Conservation (phyloP, 2,797 vertebrate genomes). For the Psittacula echo region DNA sequence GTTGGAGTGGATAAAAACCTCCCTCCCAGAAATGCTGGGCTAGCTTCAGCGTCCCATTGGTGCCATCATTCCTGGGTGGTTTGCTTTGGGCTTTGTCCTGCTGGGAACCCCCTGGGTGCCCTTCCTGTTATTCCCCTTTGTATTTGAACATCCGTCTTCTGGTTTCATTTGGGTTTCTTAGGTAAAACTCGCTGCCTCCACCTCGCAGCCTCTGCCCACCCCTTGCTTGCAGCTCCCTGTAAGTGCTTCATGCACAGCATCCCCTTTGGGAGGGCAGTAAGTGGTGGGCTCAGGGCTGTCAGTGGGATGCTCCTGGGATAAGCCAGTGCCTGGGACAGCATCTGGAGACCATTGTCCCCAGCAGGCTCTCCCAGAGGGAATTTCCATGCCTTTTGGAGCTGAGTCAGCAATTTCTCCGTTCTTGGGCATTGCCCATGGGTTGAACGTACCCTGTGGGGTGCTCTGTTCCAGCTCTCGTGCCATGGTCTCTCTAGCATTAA, state of each 20-base stretch:
- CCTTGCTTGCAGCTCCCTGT: neutral
- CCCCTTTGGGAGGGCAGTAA: accelerated
- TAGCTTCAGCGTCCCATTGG: neutral
- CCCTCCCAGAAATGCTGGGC: neutral
- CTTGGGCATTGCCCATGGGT: accelerated
- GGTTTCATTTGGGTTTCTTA: neutral
- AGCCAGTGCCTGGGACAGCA: neutral
- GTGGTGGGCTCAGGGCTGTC: accelerated
- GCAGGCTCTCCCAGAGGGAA: neutral
- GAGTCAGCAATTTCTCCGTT: neutral
- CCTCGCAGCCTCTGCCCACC: neutral
- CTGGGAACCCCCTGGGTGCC: neutral
- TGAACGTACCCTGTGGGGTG: accelerated
- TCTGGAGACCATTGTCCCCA: neutral
- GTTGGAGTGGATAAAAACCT: neutral
- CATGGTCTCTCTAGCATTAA: neutral
- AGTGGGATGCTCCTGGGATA: neutral
- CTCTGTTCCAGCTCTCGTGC: neutral
- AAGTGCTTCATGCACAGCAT: accelerated
- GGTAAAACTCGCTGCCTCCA: neutral
- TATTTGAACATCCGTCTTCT: neutral
- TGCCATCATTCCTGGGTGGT: neutral
- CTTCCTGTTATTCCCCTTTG: neutral
- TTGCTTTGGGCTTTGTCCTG: neutral
- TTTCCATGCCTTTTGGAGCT: neutral